Percentiles rank a stretch among this genome's conserved stretches.
phyloP scores from a whole-genome alignment of 1,140 invertebrate species.

The Aphaenogaster floridana region DNA sequence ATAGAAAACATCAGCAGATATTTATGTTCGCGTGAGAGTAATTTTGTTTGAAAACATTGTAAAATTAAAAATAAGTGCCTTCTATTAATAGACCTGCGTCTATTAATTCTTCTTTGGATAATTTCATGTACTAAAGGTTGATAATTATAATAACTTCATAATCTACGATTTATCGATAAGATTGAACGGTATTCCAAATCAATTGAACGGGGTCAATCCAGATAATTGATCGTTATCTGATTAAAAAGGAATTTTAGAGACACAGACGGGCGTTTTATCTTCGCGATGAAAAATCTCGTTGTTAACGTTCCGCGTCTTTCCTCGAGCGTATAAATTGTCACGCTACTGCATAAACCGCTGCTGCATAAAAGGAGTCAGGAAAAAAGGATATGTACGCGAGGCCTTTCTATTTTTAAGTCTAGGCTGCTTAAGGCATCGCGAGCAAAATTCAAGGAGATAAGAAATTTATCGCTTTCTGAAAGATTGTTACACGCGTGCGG shows the following conservation, averaged over 20 bases:
- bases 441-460: not conserved
- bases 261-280: not conserved
- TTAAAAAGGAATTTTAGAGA: not conserved
- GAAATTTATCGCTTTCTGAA: conserved; percentile 1
- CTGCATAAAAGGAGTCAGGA: not conserved
- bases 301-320: not conserved
- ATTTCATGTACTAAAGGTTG: not conserved
- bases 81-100: not conserved
- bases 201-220: not conserved
- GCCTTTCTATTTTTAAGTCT: not conserved
- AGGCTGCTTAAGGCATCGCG: not conserved
- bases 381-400: not conserved
- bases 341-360: not conserved
- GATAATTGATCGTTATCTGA: not conserved
- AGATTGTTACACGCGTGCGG: not conserved
- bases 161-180: not conserved
- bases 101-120: not conserved
- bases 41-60: not conserved
- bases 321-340: not conserved
- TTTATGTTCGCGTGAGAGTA: not conserved
- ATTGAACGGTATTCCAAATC: not conserved
- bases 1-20: not conserved
- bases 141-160: not conserved
- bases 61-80: not conserved
- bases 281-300: not conserved